Base-by-base conservation (phyloP, 2,113 vertebrate species). In the Pardalotus punctatus region DNA sequence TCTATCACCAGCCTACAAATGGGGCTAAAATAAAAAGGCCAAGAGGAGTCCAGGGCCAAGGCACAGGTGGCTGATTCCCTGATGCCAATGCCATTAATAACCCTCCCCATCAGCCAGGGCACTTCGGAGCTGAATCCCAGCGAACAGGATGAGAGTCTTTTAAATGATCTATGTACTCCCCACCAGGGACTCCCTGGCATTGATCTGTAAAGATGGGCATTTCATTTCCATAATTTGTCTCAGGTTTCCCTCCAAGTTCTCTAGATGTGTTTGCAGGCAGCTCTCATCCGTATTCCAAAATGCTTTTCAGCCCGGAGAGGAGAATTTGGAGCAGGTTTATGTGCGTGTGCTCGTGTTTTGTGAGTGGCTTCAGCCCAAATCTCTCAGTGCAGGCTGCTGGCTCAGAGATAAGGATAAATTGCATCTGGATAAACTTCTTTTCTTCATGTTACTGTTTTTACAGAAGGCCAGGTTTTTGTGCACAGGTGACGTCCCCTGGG, bases 211-310 rank as follows among this genome's bases (percentile, higher is more conserved):
- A 84, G 93, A 83, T 50, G 76, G 71, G 86, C 81, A 94, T 96
- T 96, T 96, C 64, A 86, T 97, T 96, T 67, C 88, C 86, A 73
- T 93, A 66, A 96, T 79, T 84, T 73, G 13, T 88, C 92, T 93
- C 15, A 2, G 45, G 25, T 81, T 78, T 86, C 64, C 70, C 45
- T 78, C 78, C 1, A 18, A 72, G 60, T 60, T 60, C 70, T 89
- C 73, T 16, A 17, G 66, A 57, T 64, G 53, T 76, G 54, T 76
- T 83, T 90, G 88, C 83, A 91, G 92, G 88, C 89, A 86, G 67
- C 74, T 79, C 78, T 96, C 50, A n/a, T 83, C 86, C 1, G 2
- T 74, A 23, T 80, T 93, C 93, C 83, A 80, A 45, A 80, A 23
- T 6, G 33, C 27, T 86, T 67, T 67, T 71, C 90, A 83, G 50